These are phyloP conservation scores for Amphipyra tragopoginis DNA, from an alignment of 2,888 invertebrate species.

Conservation along the genomic window DNA sequence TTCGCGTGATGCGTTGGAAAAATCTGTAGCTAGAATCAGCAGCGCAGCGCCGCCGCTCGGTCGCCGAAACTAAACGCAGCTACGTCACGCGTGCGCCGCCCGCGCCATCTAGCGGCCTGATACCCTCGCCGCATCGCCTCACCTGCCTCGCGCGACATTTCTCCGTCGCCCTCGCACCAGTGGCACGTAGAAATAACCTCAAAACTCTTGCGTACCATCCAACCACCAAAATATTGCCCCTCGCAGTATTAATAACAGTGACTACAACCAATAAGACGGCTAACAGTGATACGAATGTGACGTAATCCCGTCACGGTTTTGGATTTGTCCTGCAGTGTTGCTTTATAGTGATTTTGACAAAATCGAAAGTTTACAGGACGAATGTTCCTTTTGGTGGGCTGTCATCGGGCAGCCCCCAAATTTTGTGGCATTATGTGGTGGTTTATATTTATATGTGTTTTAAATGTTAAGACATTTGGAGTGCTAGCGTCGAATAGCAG, in stretches of 20 bases:
- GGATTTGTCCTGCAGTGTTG: constrained; percentile 74
- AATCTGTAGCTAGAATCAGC: constrained; percentile 87
- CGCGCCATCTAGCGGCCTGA: constrained; percentile 82
- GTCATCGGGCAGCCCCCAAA: constrained; percentile 88
- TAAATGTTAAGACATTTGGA: constrained; percentile 81
- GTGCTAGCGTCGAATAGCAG: constrained; percentile 79
- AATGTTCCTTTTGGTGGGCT: constrained; percentile 88
- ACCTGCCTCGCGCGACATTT: constrained; percentile 82
- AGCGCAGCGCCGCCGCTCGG: constrained; percentile 86
- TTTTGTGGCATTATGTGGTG: constrained; percentile 88
- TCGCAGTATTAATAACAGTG: constrained; percentile 76
- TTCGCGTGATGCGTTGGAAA: constrained; percentile 86
- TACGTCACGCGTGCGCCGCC: constrained; percentile 76
- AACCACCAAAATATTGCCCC: constrained; percentile 81
- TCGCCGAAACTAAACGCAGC: constrained; percentile 83
- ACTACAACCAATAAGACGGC: constrained; percentile 68
- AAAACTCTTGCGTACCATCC: constrained; percentile 81
- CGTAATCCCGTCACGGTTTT: constrained; percentile 63
- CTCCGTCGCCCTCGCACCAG: constrained; percentile 87
- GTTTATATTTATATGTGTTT: constrained; percentile 86
- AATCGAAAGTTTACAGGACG: constrained; percentile 87
- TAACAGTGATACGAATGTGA: constrained; percentile 73
- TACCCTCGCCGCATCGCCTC: constrained; percentile 60
- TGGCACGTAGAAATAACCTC: constrained; percentile 89
- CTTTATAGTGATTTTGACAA: constrained; percentile 77